Conservation (phyloP, 2,888 invertebrate genomes). For the Osedax frankpressi region DNA sequence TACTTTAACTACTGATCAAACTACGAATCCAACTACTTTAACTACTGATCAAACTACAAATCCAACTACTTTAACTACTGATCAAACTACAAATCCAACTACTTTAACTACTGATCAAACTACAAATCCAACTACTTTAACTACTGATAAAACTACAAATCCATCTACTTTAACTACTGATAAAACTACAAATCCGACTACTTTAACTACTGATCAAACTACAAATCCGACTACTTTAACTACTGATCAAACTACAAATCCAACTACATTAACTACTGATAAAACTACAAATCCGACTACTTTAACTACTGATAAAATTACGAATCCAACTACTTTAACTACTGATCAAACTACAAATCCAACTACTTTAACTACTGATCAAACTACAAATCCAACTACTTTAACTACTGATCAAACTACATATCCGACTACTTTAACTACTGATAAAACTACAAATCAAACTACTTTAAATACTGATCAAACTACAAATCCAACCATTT, state of each 20-base stretch:
- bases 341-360: background rate
- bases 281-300: background rate
- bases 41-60: background rate
- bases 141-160: background rate
- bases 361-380: background rate
- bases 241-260: background rate
- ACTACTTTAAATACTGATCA: background rate
- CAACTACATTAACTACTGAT: background rate
- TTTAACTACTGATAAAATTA: background rate
- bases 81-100: background rate
- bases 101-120: background rate
- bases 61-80: background rate
- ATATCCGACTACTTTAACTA: background rate
- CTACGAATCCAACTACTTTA: background rate
- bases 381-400: background rate
- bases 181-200: background rate
- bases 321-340: background rate
- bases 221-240: background rate
- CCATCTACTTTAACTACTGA: background rate
- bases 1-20: background rate
- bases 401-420: background rate
- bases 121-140: too few relatives aligned
- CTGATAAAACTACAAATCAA: background rate
- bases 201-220: background rate
- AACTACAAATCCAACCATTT: background rate